Evolutionary conservation across 2,888 invertebrate genomes (phyloP).

Genomic region (Calameuta pallipes): DNA sequence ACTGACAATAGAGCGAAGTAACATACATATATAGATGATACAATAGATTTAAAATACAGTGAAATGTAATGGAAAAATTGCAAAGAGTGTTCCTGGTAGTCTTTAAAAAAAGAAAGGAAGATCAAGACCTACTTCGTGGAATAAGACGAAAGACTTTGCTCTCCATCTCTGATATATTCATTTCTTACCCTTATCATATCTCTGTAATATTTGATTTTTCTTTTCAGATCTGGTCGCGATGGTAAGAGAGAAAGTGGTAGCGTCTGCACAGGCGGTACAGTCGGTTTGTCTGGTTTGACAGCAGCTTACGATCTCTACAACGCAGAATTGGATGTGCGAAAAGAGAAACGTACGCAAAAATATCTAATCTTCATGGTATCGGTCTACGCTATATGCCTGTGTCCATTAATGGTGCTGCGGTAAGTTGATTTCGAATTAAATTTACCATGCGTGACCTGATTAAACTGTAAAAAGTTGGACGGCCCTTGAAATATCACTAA

Average conservation of each 20-base stretch:
- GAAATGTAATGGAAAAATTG: too few species aligned
- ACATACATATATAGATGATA: too few species aligned
- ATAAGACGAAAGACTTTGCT: neutral
- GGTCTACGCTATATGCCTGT: constrained; percentile 74
- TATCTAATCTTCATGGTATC: constrained; percentile 76
- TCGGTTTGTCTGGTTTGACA: constrained; percentile 34
- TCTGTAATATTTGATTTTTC: neutral
- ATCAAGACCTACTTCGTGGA: neutral
- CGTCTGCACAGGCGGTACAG: constrained; percentile 23
- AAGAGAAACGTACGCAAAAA: constrained; percentile 76
- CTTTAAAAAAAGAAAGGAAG: too few species aligned
- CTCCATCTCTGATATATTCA: neutral
- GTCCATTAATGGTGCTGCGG: constrained; percentile 74
- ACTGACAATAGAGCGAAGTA: too few species aligned
- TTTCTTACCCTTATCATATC: neutral
- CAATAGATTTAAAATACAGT: too few species aligned
- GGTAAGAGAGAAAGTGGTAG: constrained; percentile 33
- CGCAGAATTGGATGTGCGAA: constrained; percentile 70
- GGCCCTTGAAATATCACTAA: too few species aligned
- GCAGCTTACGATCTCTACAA: constrained; percentile 69
- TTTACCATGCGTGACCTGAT: too few species aligned
- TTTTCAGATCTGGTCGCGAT: constrained; percentile 33
- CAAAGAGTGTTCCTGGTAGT: too few species aligned
- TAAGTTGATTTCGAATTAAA: constrained; percentile 22
- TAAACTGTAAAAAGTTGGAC: too few species aligned